Conservation (phyloP, 2,797 vertebrate genomes). For the Anisognathus igniventris region DNA sequence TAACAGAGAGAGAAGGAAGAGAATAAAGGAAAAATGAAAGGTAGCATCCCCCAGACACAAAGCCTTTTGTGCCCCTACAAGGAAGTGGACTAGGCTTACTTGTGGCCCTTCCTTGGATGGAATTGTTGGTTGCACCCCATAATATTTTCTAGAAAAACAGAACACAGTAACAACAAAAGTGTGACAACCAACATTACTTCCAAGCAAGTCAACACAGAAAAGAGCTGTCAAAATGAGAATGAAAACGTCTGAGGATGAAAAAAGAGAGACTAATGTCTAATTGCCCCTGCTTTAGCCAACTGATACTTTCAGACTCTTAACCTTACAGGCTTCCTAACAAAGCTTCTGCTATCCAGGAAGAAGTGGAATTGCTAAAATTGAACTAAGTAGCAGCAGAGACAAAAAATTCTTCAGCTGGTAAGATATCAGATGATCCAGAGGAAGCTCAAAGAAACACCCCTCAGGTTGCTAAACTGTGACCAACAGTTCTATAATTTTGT, state of each 20-base stretch:
- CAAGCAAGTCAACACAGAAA: not conserved
- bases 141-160: not conserved
- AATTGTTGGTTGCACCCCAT: not conserved
- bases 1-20: not conserved
- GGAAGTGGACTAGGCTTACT: not conserved
- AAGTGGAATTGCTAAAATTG: conserved; percentile 6
- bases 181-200: not conserved
- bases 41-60: not conserved
- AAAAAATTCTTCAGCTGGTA: not conserved
- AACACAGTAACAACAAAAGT: not conserved
- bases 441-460: not conserved
- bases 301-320: not conserved
- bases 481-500: not conserved
- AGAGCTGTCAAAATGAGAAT: not conserved
- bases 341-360: not conserved
- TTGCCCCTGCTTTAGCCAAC: not conserved
- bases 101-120: not conserved
- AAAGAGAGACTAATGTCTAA: not conserved
- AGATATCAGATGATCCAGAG: not conserved
- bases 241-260: not conserved
- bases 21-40: not conserved
- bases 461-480: not conserved
- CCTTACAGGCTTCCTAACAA: not conserved
- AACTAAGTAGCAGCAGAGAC: not conserved
- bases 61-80: not conserved